Base-by-base conservation (phyloP, 64 coral and sea anemone genomes). In the Pachyseris speciosa region DNA sequence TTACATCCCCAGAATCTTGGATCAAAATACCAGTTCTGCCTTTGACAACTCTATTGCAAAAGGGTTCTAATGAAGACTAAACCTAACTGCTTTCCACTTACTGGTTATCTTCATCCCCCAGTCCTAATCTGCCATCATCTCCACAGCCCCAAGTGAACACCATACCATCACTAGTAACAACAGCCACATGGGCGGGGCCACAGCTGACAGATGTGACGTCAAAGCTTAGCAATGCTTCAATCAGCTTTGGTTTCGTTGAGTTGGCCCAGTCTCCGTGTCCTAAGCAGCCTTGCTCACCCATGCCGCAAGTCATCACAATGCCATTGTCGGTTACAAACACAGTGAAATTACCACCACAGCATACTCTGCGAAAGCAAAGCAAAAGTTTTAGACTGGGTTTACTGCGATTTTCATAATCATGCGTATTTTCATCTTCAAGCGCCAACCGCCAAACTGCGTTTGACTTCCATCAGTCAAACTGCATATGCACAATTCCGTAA, bases 301-400 rank as follows among this genome's bases (percentile, higher is more conserved):
- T 75, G 7, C 97, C 97, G 34, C 88, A 95, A 55, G 97, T 95
- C 97, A 99, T 99, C 58, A 99, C 97, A 61, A 99, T 99, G 15
- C 97, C 97, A 63, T 99, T 99, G 64, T 99, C 93, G 16, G 97
- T 99, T 7, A 99, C 89, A 65, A 99, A 90, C 12, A 95, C 97
- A 26, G 89, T 99, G 66, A 99, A 99, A 24, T 89, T 89, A 42
- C 86, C 90, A 42, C 97, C 97, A 69, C 97, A 95, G 57, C 90
- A 89, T n/a, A 90, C 93, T 68, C 97, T 99, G 49, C 0, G 60
- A 64, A 70, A 5, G 13, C 41, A 84, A 43, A 25, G 2, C 43
- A 67, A 85, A 22, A 17, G 1, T 0, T 6, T 12, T 28, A 22
- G 8, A 22, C 12, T 36, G 39, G 39, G 48, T n/a, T 10, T 17